Base-by-base conservation (phyloP, 2,113 vertebrate genomes). In the Hydropotes inermis region DNA sequence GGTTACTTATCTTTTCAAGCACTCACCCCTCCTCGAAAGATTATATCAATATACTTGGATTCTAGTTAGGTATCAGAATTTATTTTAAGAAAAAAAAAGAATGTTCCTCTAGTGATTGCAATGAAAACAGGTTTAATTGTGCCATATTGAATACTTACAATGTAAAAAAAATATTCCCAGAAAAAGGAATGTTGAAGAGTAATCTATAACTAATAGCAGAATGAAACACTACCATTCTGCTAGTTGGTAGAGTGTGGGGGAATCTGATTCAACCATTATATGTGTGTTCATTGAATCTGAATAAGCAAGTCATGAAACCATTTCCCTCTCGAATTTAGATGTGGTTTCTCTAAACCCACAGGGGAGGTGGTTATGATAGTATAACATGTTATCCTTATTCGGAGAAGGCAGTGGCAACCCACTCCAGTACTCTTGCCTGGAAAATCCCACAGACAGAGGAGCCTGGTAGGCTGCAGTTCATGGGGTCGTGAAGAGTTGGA, bases 211-310 rank as follows among this genome's bases (percentile, higher is more conserved):
- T 74, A 43, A 50, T 67, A 61, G n/a, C 58, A 60, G 52, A 86
- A 81, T 19, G 13, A 90, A 67, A 15, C 7, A 36, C 30, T 50
- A 15, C 43, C 11, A 0, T 54, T 70, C 57, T 89, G 7, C 2
- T 23, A 15, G 81, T n/a, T 2, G 17, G 28, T 21, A 43, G 55
- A 70, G 64, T 33, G 43, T 27, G 33, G 43, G 25, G 14, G 43
- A 33, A 15, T 50, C 23, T 1, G 21, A 70, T 23, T 57, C 27
- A 52, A 7, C 3, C 7, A n/a, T 21, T 58, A 1, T 0, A 0
- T 28, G 10, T 86, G 78, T 81, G 39, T 81, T 58, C 79, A 45
- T 11, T 89, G 57, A 85, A n/a, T 39, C 43, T 58, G 28, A 60
- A 64, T 14, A 83, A 47, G 1, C 10, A 36, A 21, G 16, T 30